Evolutionary conservation across 2,888 invertebrate species (phyloP), one percentile per base, ranked within the genome.

Genomic region (Tinea semifulvella): DNA sequence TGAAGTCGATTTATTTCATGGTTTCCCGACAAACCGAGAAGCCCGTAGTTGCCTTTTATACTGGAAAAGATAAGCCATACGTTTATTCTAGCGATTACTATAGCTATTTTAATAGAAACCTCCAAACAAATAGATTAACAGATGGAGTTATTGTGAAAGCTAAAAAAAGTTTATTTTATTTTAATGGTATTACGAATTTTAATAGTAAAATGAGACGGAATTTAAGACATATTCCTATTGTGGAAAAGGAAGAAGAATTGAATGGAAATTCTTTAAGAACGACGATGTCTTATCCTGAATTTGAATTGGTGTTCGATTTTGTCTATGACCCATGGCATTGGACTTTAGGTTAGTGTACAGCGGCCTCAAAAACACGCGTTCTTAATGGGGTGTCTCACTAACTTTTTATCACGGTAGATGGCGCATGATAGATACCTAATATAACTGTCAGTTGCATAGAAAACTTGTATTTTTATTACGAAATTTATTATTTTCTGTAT

Each of bases 11-110:
- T 0, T 61, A 62, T 36, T 49, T 48, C 0, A 53, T 53, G 0
- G 52, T 66, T 0, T 53, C 54, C 1, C 50, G 56, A 25, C 14
- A 55, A 2, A 56, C 58, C 2, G 13, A 48, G 0, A 67, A 65
- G 0, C 60, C 67, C 0, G 47, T 74, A 0, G 11, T 73, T 0
- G 69, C 59, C 0, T 68, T 68, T 49, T 76, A 76, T 44, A 74
- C 75, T 0, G 76, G 75, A 0, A 73, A 61, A 44, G 3, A 42
- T 0, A 76, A 75, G 45, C 65, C 69, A 0, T n/a, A 31, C 18
- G n/a, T 17, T 3, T 18, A 18, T 36, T 11, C 7, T 8, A 35
- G 16, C 14, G 36, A 2, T 52, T 14, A 26, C 52, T 0, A 50
- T 56, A 0, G 42, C 51, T 0, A 52, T 52, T 5, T 50, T 54